Base-by-base conservation (phyloP, 2,113 vertebrate species). In the Sitta europaea region DNA sequence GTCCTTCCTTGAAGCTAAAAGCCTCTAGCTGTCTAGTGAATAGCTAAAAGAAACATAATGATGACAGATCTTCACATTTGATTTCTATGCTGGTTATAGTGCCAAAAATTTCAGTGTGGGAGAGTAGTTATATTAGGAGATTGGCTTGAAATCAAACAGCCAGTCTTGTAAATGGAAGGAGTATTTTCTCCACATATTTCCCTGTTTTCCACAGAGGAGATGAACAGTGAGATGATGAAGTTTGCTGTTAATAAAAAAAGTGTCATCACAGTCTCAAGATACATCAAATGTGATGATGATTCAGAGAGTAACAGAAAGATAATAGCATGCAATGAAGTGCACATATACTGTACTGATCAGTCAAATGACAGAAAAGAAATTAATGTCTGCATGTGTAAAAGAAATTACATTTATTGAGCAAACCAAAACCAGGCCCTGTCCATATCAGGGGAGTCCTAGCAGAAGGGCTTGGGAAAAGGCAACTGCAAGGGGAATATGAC, bases 91-190 rank as follows among this genome's bases (percentile, higher is more conserved):
- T 67, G 19, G 23, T 65, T 84, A 70, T 54, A 36, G 19, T 71
- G 72, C 65, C 73, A 89, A 83, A 74, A 92, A 86, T 31, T 77
- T 53, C 38, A 67, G 36, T 31, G 51, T 84, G 33, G 55, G 68
- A 77, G 67, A 71, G 51, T 5, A 83, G 83, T 76, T 90, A 72
- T 79, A 83, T 80, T 92, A 73, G 68, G 68, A 92, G 51, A 29
- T 45, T 70, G 89, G 24, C 80, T 81, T 68, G 47, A 74, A 95
- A 89, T 86, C 81, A 87, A 86, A 40, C 77, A 89, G 11, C 19
- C 55, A 76, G 43, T 47, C 63, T 71, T 74, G 33, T 66, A 89
- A 87, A 74, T 43, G 47, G 47, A 91, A 83, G 18, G 42, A 91
- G 42, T 43, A 42, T 63, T 92, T 10, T 92, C 16, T 84, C 38